Base-by-base conservation (phyloP, 2,888 invertebrate species). In the Anticlea derivata region DNA sequence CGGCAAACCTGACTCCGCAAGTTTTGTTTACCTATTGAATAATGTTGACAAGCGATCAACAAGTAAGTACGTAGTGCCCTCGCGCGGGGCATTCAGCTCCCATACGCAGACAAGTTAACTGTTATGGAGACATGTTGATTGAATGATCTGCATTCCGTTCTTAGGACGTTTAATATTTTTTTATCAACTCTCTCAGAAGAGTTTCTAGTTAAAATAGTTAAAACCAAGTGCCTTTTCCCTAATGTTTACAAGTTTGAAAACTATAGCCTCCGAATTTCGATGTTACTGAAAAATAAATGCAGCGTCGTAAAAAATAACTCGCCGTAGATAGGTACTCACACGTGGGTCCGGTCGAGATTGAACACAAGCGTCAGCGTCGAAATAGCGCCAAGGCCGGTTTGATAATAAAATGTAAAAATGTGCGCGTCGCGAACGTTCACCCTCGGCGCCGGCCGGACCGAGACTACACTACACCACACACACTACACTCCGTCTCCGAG, bases 311-410 rank as follows among this genome's bases (percentile, higher is more conserved):
- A 43, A 49, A 50, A 51, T 39, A 55, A 44, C 23, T 49, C 26
- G 17, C 31, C 50, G n/a, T 43, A 12, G n/a, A 27, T 8, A 50
- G 55, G 66, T 80, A 85, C 84, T 83, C 66, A 83, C 84, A 64
- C 67, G 68, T 70, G 67, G 62, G 55, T 64, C 61, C 50, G 55
- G 48, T 45, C 57, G 60, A 45, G 58, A 56, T 50, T 56, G 56
- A 53, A 55, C 60, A 54, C 65, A 61, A 66, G 62, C 67, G 63
- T 63, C 60, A 65, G 57, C 66, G 74, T 79, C 66, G 60, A 83
- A 82, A 83, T 80, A 81, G 75, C 77, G 69, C 64, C 78, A 81
- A 83, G 81, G 82, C 62, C 77, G 66, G 27, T 44, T 52, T 57
- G 72, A 71, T 74, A 70, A 65, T 68, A 60, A 61, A 60, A 55